These are phyloP conservation scores for Garrulus glandarius DNA, from an alignment of 2,797 vertebrate genomes.

Conservation along the genomic window DNA sequence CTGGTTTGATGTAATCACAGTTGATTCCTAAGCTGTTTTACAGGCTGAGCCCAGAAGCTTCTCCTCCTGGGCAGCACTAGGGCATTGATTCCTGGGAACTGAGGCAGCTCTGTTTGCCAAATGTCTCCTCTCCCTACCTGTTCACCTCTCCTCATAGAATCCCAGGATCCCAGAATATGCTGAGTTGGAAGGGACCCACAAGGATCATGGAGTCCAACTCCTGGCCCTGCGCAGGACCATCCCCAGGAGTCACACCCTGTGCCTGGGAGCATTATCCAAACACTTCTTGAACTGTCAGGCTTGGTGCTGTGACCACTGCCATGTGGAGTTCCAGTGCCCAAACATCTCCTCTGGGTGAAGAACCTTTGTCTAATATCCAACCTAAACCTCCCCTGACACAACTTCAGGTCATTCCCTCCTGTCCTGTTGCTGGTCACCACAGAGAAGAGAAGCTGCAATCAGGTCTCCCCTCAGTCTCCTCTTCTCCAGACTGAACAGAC, in stretches of 20 bases:
- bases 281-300: no score
- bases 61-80: neutral
- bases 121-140: neutral
- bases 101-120: neutral
- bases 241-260: neutral
- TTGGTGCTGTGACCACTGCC: neutral
- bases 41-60: neutral
- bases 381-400: neutral
- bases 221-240: no score
- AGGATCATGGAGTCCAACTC: accelerated
- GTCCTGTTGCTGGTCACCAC: neutral
- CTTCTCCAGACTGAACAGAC: neutral
- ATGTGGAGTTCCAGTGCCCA: neutral
- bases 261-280: no score
- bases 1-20: no score
- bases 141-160: neutral
- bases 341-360: accelerated
- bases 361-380: neutral
- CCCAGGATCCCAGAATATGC: neutral
- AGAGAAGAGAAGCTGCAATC: neutral
- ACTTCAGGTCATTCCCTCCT: accelerated
- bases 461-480: neutral
- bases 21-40: neutral
- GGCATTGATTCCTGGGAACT: neutral
- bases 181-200: neutral